Conservation (phyloP, 2,797 vertebrate species). For the Anableps anableps region DNA sequence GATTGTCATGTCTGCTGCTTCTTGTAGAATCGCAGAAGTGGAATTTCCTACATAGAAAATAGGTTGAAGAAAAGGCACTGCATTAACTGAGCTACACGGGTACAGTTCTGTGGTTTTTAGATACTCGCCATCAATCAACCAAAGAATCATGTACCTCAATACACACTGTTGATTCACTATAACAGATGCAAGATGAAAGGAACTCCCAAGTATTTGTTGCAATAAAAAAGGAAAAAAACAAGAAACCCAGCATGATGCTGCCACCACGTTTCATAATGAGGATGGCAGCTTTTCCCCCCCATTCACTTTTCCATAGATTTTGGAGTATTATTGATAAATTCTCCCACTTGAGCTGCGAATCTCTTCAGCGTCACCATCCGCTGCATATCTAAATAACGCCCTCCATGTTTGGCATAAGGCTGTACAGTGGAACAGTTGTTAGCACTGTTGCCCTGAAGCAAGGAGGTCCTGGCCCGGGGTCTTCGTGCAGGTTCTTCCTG, state of each 20-base stretch:
- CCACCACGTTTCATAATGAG: not conserved
- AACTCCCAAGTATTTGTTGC: not conserved
- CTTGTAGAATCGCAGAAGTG: constrained; percentile 60
- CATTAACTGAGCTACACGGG: not conserved
- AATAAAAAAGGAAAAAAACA: not conserved
- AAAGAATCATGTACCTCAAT: not conserved
- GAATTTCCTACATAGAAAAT: constrained; percentile 59
- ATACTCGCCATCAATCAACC: not conserved
- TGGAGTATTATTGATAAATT: not conserved
- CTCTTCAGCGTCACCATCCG: too few relatives aligned
- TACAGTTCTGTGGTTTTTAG: not conserved
- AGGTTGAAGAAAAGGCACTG: not conserved
- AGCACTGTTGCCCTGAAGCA: too few relatives aligned
- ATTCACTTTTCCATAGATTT: not conserved
- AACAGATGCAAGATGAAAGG: not conserved
- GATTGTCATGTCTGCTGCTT: constrained; percentile 54
- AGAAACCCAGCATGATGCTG: not conserved
- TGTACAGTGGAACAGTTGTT: too few relatives aligned
- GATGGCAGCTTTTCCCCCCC: not conserved
- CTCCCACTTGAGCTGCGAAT: not conserved
- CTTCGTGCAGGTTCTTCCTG: too few relatives aligned
- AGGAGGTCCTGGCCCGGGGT: too few relatives aligned
- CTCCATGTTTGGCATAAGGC: too few relatives aligned
- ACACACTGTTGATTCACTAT: not conserved
- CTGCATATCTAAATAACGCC: too few relatives aligned